Evolutionary conservation across 2,113 vertebrate species (phyloP), one percentile per base, ranked within the genome.

Genomic region (Ptilorrhoa leucosticta): DNA sequence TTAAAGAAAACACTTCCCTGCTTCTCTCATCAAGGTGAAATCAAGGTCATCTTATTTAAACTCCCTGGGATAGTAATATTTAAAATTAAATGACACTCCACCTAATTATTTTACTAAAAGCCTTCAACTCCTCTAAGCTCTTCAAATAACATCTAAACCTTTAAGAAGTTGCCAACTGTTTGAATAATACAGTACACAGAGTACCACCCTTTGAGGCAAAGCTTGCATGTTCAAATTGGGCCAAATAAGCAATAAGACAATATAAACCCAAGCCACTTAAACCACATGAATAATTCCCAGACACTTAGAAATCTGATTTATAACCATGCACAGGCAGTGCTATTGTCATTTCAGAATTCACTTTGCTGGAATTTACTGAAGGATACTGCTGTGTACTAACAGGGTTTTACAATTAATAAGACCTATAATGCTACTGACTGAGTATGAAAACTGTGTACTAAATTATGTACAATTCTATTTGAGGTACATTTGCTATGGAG

Each of bases 161-260:
- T 96, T 83, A 91, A 90, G 56, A 89, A 68, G 47, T 61, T 91
- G 66, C 84, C 91, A 96, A 7, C 84, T 39, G 27, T 68, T 82
- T 73, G 27, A 63, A 50, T 93, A 80, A 50, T 42, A 26, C 2
- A 58, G 28, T 31, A 48, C 56, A 45, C 31, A 50, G 30, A 94
- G 45, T 57, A 50, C 39, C 84, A 77, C 42, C 73, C 84, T 69
- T 84, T 69, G 47, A 82, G 45, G 65, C 57, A 76, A 89, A 53
- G 48, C 37, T 40, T 4, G 0, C 27, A 12, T 54, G 57, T 58
- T 83, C 65, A 68, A 72, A 71, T 11, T 53, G 60, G 42, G 66
- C 66, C 75, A 94, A 85, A 90, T 61, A 73, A 92, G 35, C 71
- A 87, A 35, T 20, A 83, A 79, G 39, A 72, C 35, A 10, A 83